Evolutionary conservation across 2,797 vertebrate genomes (phyloP), one percentile per base, ranked within the genome.

Genomic region (Oreochromis grahami): DNA sequence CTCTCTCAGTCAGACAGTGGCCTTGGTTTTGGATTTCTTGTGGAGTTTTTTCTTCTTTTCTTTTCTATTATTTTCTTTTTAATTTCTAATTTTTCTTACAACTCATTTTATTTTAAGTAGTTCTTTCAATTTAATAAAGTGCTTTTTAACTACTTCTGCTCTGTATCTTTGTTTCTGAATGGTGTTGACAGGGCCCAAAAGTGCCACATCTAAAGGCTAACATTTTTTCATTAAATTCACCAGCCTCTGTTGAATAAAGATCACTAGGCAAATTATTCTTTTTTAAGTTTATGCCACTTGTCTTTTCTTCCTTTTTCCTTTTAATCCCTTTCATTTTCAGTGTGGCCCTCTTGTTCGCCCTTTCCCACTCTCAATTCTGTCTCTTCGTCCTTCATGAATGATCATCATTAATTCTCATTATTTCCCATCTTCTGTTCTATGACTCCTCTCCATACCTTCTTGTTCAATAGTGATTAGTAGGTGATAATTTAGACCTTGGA

Each of bases 381-480:
- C 63, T 85, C 38, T 81, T 29, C 29, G 68, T 88, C 90, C 91
- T 89, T 92, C 85, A 86, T 56, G 83, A 82, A 3, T 3, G 76
- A 84, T 83, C 84, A 79, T 84, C 84, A 89, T 91, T 89, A 91
- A 91, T 91, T 87, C 84, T 89, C 84, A 89, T 93, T 87, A 92
- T 91, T 87, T 91, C 89, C 68, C 74, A 74, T 94, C 88, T 81
- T 92, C 91, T 87, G 82, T 87, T 89, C 83, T 29, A 6, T 58
- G 91, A 84, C 82, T 89, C 76, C 72, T 55, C 80, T 81, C 51
- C 56, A 14, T 82, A 84, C 77, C 84, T 85, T 78, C 63, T 87
- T 48, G 38, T 84, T 92, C 86, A 58, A 89, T 86, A 84, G 82
- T 89, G 89, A 91, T 93, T 90, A 92, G 78, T 24, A 34, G 84